Evolutionary conservation across 2,113 vertebrate genomes (phyloP).

Genomic region (Cercocebus atys): DNA sequence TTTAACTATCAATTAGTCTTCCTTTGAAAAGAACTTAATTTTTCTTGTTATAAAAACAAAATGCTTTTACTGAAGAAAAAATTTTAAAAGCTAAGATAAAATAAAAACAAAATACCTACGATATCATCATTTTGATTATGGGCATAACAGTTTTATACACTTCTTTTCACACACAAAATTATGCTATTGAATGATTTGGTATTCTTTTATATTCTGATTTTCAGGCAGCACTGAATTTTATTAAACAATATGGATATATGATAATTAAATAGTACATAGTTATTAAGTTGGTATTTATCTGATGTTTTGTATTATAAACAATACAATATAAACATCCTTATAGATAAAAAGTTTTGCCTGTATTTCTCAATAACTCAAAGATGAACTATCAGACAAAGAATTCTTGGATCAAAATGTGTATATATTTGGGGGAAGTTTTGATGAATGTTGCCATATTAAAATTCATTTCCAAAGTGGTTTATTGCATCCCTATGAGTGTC

Average conservation of each 20-base stretch:
- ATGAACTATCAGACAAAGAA: not conserved
- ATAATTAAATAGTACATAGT: not conserved
- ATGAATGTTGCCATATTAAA: not conserved
- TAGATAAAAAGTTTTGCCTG: not conserved
- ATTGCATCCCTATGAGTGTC: not conserved
- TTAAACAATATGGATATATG: not conserved
- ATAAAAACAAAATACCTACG: not conserved
- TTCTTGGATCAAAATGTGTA: not conserved
- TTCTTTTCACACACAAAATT: not conserved
- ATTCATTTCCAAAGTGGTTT: not conserved
- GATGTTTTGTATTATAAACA: not conserved
- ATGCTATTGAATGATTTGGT: not conserved
- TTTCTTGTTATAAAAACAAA: conserved; percentile 19
- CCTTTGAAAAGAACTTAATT: not conserved
- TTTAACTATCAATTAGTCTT: not conserved
- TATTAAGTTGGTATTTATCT: not conserved
- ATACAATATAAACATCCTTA: not conserved
- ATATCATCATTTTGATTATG: not conserved
- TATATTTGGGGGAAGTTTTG: not conserved
- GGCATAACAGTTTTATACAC: not conserved
- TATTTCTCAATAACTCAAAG: not conserved
- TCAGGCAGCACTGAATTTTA: not conserved
- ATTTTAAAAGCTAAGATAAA: not conserved
- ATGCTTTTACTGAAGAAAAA: not conserved
- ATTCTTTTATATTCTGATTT: not conserved